A percentile compares a stretch with the other conserved stretches of the same genome.
Evolutionary conservation across 2,113 vertebrate species (phyloP).

Genomic region (Sinocyclocheilus anshuiensis): DNA sequence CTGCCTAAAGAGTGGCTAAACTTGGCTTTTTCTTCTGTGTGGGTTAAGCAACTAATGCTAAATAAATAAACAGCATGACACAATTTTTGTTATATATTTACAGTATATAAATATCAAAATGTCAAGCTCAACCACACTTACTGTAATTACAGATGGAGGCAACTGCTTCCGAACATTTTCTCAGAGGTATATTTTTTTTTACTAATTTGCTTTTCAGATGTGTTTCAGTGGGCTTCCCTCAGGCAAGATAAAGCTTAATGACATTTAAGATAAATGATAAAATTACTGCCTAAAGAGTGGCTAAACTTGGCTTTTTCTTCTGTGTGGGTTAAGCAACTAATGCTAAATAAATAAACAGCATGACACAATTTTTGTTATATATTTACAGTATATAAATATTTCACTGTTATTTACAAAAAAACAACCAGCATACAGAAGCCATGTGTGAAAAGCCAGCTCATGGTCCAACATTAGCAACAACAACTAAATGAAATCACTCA

Average conservation of each 20-base stretch:
- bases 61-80: too few relatives aligned
- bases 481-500: not conserved
- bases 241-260: not conserved
- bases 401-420: too few relatives aligned
- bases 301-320: not conserved
- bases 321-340: not conserved
- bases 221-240: not conserved
- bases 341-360: not conserved
- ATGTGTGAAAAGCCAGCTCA: not conserved
- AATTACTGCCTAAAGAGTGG: not conserved
- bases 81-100: too few relatives aligned
- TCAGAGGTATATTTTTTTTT: not conserved
- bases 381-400: too few relatives aligned
- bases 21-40: not conserved
- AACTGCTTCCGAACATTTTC: not conserved
- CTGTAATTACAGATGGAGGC: not conserved
- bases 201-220: constrained; percentile 1
- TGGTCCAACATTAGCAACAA: not conserved
- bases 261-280: not conserved
- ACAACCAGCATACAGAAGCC: too few relatives aligned
- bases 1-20: not conserved
- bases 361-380: too few relatives aligned
- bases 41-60: not conserved
- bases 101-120: not conserved
- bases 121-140: not conserved